Evolutionary conservation across 2,113 vertebrate species (phyloP), one percentile per base, ranked within the genome.

Genomic region (Spea bombifrons): DNA sequence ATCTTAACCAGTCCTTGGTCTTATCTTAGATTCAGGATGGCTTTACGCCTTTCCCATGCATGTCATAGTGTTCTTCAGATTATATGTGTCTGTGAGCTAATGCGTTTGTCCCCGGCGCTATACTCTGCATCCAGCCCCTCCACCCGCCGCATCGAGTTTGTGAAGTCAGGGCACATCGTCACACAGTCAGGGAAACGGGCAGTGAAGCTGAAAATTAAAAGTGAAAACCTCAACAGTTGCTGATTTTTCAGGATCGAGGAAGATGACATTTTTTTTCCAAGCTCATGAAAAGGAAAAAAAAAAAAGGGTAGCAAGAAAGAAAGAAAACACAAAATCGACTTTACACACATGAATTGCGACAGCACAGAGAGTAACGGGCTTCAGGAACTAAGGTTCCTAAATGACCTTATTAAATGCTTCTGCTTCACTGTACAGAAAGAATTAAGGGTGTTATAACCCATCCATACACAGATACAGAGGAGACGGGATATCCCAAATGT

Each of bases 201-300:
- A 72, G 68, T 66, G 68, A 72, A 78, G 76, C 76, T 72, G 68
- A 78, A 78, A 78, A 78, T 78, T 78, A 78, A 65, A 78, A 78
- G 68, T 72, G 68, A 78, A 78, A 78, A 78, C 53, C 67, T 78
- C 16, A 69, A 78, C 75, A 78, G 67, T 78, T 71, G 75, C 75
- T 53, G 76, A 78, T 71, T 78, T 78, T 78, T 47, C 48, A 72
- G 59, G 15, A 57, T 30, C 72, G 61, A 45, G 52, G 16, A 70
- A 57, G 46, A 53, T 57, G 75, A 63, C 30, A 50, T 76, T 76
- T 69, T 75, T 66, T 74, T 63, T 43, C 75, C 52, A 46, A 53
- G 76, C 57, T 70, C 57, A 78, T 71, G 67, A 53, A 46, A 71
- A 76, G 46, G 12, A 45, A 1, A 48, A 48, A 61, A 71, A 52